Evolutionary conservation across 2,113 vertebrate genomes (phyloP).

Genomic region (Hemiprocne comata): DNA sequence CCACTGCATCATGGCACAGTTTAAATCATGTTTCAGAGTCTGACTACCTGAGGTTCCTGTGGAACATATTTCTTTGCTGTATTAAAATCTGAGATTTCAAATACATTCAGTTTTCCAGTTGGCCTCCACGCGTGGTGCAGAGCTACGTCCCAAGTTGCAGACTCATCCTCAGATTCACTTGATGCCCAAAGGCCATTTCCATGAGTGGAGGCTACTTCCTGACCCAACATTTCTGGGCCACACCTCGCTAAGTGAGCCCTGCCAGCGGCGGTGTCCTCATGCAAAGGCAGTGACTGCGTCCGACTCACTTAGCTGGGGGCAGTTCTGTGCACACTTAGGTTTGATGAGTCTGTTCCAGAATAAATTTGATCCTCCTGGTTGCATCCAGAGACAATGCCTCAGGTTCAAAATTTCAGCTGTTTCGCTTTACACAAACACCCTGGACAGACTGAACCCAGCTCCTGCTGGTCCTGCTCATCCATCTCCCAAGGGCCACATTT

Average conservation of each 20-base stretch:
- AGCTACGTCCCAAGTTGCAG: background rate
- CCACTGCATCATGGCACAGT: background rate
- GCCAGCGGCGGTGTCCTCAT: background rate
- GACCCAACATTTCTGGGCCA: background rate
- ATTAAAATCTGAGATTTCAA: background rate
- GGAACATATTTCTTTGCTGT: background rate
- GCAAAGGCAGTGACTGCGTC: background rate
- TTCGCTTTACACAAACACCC: background rate
- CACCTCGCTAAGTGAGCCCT: background rate
- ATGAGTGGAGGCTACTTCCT: background rate
- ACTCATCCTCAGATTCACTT: background rate
- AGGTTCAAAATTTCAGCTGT: background rate
- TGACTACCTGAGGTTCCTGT: background rate
- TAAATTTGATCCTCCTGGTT: background rate
- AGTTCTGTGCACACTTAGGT: rapidly evolving
- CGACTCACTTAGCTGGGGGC: background rate
- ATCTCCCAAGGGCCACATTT: background rate
- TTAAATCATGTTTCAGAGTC: background rate
- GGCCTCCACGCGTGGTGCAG: too few species aligned
- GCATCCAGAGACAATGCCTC: background rate
- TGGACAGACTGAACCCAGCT: background rate
- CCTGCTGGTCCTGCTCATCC: background rate
- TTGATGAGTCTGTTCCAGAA: background rate
- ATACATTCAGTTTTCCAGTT: background rate
- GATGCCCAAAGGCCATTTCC: background rate